phyloP scores from a whole-genome alignment of 2,888 invertebrate species.

The Meganola albula region DNA sequence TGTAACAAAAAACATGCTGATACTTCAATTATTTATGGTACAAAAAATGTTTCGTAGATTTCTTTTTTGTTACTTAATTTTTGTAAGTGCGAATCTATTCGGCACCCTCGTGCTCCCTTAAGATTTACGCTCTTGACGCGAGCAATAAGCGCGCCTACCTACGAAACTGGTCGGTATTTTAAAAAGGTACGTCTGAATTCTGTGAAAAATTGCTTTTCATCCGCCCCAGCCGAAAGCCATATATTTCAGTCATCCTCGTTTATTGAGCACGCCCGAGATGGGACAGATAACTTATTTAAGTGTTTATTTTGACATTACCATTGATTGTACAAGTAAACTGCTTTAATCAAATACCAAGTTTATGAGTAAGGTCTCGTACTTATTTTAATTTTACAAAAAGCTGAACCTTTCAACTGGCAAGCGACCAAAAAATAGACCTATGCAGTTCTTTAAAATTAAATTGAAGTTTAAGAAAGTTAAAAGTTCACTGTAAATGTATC shows the following conservation, averaged over 20 bases:
- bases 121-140: slow-evolving; percentile 67
- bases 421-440: too few species aligned
- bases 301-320: slow-evolving; percentile 32
- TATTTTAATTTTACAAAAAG: too few species aligned
- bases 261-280: slow-evolving; percentile 56
- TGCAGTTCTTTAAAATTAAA: too few species aligned
- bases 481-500: slow-evolving; percentile 11
- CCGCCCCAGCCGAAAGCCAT: slow-evolving; percentile 50
- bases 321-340: too few species aligned
- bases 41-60: slow-evolving; percentile 27
- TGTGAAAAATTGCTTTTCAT: slow-evolving; percentile 67
- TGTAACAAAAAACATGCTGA: slow-evolving; percentile 6
- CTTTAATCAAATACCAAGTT: too few species aligned
- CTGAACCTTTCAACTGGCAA: too few species aligned
- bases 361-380: too few species aligned
- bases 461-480: too few species aligned
- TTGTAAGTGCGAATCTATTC: slow-evolving; percentile 68
- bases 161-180: slow-evolving; percentile 63
- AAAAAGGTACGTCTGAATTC: slow-evolving; percentile 67
- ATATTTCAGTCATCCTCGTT: slow-evolving; percentile 57
- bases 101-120: slow-evolving; percentile 54
- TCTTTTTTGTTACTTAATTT: slow-evolving; percentile 54
- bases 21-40: slow-evolving; percentile 15
- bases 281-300: slow-evolving; percentile 58
- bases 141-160: slow-evolving; percentile 58